Conservation (phyloP, 2,888 invertebrate genomes). For the Vanessa cardui region DNA sequence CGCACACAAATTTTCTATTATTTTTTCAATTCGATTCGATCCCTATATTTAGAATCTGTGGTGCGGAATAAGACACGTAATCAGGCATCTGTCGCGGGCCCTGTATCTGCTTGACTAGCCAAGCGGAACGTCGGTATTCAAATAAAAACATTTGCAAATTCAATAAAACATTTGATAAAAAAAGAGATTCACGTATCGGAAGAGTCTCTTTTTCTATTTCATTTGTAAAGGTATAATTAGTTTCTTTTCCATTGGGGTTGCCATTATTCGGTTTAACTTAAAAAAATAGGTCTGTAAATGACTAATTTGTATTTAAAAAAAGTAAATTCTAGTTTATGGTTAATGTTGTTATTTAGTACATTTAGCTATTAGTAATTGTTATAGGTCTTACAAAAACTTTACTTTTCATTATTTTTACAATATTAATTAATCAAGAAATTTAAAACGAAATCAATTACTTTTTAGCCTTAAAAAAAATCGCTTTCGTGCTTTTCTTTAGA, state of each 20-base stretch:
- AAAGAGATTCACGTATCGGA: not conserved
- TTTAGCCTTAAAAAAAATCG: too few species aligned
- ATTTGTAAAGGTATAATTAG: conserved; percentile 2
- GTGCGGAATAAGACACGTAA: conserved; percentile 39
- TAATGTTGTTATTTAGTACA: too few species aligned
- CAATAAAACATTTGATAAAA: conserved; percentile 16
- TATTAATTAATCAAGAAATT: too few species aligned
- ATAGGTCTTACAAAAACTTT: too few species aligned
- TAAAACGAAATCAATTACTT: too few species aligned
- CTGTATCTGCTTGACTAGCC: conserved; percentile 27
- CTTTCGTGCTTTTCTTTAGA: too few species aligned
- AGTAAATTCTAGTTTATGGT: too few species aligned
- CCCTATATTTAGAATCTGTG: conserved; percentile 22
- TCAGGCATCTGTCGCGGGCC: conserved; percentile 33
- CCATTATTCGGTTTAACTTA: not conserved
- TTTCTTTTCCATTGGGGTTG: not conserved
- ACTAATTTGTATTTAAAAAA: too few species aligned
- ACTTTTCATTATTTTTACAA: too few species aligned
- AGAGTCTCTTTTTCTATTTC: not conserved
- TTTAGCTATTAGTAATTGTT: too few species aligned
- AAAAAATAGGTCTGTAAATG: not conserved
- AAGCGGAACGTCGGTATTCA: conserved; percentile 26
- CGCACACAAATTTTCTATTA: not conserved
- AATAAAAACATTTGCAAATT: conserved; percentile 32
- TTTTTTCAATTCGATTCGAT: conserved; percentile 23